Conservation (phyloP, 2,888 invertebrate species). For the Pharmacophagus antenor region DNA sequence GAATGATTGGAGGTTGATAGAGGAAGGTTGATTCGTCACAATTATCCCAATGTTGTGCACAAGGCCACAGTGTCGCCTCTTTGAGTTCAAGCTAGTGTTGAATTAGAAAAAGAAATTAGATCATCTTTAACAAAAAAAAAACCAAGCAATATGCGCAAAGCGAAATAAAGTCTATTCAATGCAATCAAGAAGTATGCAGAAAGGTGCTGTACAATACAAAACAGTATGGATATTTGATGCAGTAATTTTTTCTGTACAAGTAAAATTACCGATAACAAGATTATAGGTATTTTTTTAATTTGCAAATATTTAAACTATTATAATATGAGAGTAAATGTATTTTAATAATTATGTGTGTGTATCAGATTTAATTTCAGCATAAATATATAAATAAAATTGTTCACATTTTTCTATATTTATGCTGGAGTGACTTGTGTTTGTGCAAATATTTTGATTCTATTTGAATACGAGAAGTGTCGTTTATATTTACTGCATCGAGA, state of each 20-base stretch:
- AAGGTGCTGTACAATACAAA: constrained; percentile 14
- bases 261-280: not conserved
- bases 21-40: constrained; percentile 63
- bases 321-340: no score
- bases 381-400: no score
- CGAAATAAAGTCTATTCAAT: not conserved
- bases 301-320: not conserved
- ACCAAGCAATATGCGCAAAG: constrained; percentile 31
- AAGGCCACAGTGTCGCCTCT: constrained; percentile 60
- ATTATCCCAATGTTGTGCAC: constrained; percentile 62
- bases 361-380: no score
- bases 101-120: constrained; percentile 49
- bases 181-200: not conserved
- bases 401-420: no score
- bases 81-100: constrained; percentile 71
- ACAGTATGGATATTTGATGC: not conserved
- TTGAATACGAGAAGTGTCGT: not conserved
- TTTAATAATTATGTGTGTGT: no score
- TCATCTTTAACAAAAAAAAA: constrained; percentile 34
- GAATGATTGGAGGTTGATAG: constrained; percentile 48
- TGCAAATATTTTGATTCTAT: no score
- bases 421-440: no score
- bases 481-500: not conserved
- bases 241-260: not conserved
- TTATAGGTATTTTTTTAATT: not conserved